Evolutionary conservation across 2,888 invertebrate species (phyloP).

Genomic region (Mongoloraphidia duomilia): DNA sequence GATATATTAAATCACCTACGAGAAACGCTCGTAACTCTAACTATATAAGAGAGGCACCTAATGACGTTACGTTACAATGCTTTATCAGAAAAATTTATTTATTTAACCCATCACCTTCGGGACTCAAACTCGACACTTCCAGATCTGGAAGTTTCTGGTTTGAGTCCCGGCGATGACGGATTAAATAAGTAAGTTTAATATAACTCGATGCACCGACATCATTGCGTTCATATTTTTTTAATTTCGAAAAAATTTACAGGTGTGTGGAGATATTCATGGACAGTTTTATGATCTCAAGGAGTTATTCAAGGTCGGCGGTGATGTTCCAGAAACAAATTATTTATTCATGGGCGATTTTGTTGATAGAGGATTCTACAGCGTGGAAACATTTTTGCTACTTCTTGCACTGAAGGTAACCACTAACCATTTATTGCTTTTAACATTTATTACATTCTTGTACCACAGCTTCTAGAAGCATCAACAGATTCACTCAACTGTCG

Average conservation of each 20-base stretch:
- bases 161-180: no score
- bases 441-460: neutral
- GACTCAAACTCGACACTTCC: no score
- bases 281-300: slow-evolving; percentile 98
- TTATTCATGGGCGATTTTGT: slow-evolving; percentile 99
- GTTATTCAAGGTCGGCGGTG: slow-evolving; percentile 94
- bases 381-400: slow-evolving; percentile 93
- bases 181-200: no score
- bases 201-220: neutral
- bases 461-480: neutral
- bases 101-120: no score
- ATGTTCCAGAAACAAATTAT: slow-evolving; percentile 98
- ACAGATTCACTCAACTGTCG: neutral
- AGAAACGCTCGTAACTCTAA: no score
- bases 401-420: slow-evolving; percentile 80
- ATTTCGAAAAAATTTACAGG: slow-evolving; percentile 40
- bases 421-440: neutral
- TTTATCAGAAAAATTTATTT: no score
- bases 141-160: no score
- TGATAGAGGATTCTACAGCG: slow-evolving; percentile 96
- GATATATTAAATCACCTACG: no score
- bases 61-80: no score
- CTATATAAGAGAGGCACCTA: no score
- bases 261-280: slow-evolving; percentile 98
- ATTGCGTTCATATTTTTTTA: neutral